Conservation (phyloP, 2,888 invertebrate species). For the Chironomus tentans region DNA sequence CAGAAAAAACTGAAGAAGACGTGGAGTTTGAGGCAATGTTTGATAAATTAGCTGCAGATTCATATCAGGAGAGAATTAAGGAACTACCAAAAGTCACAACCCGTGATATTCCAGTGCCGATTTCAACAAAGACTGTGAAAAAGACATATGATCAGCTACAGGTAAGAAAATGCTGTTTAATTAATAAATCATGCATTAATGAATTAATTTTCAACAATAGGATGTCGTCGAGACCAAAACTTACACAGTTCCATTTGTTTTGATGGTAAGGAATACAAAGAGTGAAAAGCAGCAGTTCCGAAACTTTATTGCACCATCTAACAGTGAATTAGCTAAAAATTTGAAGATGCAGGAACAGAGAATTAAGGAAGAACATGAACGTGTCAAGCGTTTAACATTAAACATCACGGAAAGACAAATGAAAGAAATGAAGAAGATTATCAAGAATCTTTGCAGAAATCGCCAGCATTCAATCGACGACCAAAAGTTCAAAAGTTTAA, state of each 20-base stretch:
- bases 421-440: conserved; percentile 97
- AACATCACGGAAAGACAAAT: conserved; percentile 93
- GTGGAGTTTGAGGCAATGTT: conserved; percentile 83
- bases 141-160: conserved; percentile 68
- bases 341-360: conserved; percentile 78
- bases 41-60: conserved; percentile 88
- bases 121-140: conserved; percentile 64
- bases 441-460: conserved; percentile 56
- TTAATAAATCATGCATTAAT: conserved; percentile 9
- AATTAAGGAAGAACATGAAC: conserved; percentile 71
- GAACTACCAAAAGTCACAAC: conserved; percentile 76
- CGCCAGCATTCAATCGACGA: conserved; percentile 61
- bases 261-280: conserved; percentile 73
- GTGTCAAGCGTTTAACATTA: conserved; percentile 73
- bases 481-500: conserved; percentile 68
- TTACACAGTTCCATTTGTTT: conserved; percentile 73
- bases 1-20: conserved; percentile 66
- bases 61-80: conserved; percentile 74
- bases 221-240: conserved; percentile 30
- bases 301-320: conserved; percentile 78
- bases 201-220: conserved; percentile 30
- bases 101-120: conserved; percentile 85
- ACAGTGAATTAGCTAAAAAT: conserved; percentile 81
- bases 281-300: conserved; percentile 91
- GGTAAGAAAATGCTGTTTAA: neutral